Conservation (phyloP, 2,888 invertebrate species). For the Phoenoteleia sp. region DNA sequence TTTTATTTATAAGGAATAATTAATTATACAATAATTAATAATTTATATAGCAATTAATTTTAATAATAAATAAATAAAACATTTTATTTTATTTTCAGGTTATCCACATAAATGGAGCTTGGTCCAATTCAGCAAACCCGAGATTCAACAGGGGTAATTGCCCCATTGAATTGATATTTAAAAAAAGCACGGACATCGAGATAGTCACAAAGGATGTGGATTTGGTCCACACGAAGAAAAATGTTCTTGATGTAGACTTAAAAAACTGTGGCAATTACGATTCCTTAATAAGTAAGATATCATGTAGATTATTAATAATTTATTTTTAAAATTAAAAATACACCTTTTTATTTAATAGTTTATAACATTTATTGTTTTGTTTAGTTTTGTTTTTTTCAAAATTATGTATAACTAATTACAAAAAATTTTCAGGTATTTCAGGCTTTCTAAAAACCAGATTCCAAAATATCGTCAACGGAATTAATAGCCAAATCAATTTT, state of each 20-base stretch:
- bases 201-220: too few species aligned
- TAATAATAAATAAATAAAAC: neutral
- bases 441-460: conserved; percentile 6
- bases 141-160: neutral
- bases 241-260: too few species aligned
- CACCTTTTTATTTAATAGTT: neutral
- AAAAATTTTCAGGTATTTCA: neutral
- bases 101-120: conserved; percentile 13
- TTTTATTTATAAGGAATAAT: too few species aligned
- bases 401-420: too few species aligned
- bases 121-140: neutral
- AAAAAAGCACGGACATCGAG: neutral
- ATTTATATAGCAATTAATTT: too few species aligned
- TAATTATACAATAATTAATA: too few species aligned
- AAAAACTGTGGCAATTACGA: neutral
- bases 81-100: neutral
- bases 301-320: too few species aligned
- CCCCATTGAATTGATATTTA: neutral
- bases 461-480: neutral
- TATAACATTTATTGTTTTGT: neutral
- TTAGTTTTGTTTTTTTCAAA: too few species aligned
- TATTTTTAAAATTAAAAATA: too few species aligned
- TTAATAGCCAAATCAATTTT: neutral
- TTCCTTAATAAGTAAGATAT: conserved; percentile 2
- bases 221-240: too few species aligned